Conservation (phyloP, 2,888 invertebrate species). For the Drosophila yooni region DNA sequence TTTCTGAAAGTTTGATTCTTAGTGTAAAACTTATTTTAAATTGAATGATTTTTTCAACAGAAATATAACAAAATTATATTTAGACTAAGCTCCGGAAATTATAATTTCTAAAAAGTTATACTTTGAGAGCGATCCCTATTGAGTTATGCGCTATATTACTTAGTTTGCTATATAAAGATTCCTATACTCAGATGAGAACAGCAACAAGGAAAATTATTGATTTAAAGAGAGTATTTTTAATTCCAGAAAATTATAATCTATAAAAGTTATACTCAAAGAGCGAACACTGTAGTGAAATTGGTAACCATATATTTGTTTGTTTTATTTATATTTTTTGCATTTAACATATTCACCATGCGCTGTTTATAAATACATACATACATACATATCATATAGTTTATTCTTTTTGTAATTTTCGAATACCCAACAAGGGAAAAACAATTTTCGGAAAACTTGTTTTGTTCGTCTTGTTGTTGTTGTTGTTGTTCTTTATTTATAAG, state of each 20-base stretch:
- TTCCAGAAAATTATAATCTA: background rate
- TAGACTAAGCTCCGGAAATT: background rate
- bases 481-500: background rate
- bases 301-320: background rate
- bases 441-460: slow-evolving; percentile 7
- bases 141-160: background rate
- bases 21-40: background rate
- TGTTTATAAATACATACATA: background rate
- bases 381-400: background rate
- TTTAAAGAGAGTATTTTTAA: background rate
- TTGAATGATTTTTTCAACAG: background rate
- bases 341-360: background rate
- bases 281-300: background rate
- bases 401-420: background rate
- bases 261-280: background rate
- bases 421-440: slow-evolving; percentile 7
- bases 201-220: too few relatives aligned
- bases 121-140: background rate
- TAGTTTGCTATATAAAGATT: background rate
- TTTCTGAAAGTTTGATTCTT: background rate
- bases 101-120: background rate
- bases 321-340: slow-evolving; percentile 9
- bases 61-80: background rate
- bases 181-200: background rate
- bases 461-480: background rate